These are phyloP conservation scores for Craterocephalus amniculus DNA, from an alignment of 2,797 vertebrate species.

Conservation along the genomic window DNA sequence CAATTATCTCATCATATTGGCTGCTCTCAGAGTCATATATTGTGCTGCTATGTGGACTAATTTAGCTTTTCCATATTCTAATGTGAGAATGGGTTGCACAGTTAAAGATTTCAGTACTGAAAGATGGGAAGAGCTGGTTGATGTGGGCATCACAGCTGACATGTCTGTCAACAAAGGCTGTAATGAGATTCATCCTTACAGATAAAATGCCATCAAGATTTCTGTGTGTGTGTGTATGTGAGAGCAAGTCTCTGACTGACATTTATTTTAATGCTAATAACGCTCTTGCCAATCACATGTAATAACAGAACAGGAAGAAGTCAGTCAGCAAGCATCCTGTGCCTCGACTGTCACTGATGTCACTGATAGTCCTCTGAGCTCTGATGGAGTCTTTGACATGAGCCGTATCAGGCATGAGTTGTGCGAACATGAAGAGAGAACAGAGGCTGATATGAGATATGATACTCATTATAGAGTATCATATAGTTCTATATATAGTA, in stretches of 20 bases:
- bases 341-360: constrained; percentile 26
- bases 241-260: constrained; percentile 24
- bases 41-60: not conserved
- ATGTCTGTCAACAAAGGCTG: not conserved
- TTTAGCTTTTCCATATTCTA: not conserved
- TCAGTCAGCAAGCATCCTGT: constrained; percentile 32
- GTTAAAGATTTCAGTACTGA: not conserved
- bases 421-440: not conserved
- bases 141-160: not conserved
- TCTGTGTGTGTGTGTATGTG: constrained; percentile 10
- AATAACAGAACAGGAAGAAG: constrained; percentile 35
- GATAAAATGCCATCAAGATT: not conserved
- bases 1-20: no score
- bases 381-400: constrained; percentile 12
- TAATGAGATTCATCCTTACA: constrained; percentile 26
- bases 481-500: no score
- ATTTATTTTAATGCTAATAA: constrained; percentile 31
- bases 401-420: constrained; percentile 9
- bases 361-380: constrained; percentile 17
- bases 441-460: constrained; percentile 2
- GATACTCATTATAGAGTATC: not conserved
- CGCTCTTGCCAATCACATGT: constrained; percentile 44
- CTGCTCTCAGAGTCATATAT: not conserved
- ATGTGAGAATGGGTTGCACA: not conserved
- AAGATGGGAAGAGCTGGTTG: not conserved